Evolutionary conservation across 35 echinoderm and acorn worm species (phyloP), one percentile per base, ranked within the genome.

Genomic region (Heliocidaris tuberculata): DNA sequence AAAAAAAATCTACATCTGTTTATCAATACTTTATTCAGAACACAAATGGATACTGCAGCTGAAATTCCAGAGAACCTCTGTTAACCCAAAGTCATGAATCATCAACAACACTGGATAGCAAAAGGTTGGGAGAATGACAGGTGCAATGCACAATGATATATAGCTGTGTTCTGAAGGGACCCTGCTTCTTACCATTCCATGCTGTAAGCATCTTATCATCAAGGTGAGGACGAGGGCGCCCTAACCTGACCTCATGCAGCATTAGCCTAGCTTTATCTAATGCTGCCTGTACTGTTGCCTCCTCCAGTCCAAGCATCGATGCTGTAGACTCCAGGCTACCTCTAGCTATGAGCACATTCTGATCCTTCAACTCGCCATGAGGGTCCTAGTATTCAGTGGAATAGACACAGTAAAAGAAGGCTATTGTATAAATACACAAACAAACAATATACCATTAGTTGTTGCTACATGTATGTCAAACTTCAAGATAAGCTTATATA

Each of bases 201-300:
- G 96, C 96, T 17, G 98, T 93, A 21, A 99, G 88, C 94, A 99
- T 97, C 85, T 99, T 99, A 95, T 99, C 96, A 96, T 99, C 98
- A 19, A 97, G 93, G 70, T 99, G 98, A 27, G 98, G 98, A 88
- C 93, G 95, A 10, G 98, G 98, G 54, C 98, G 90, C 97, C 95
- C 94, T 91, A 93, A 92, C 65, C 97, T 93, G 16, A 94, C 93
- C 47, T 96, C 91, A 78, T 95, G 96, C 24, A 99, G 94, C 17
- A 96, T 96, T 17, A 48, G 60, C 90, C 96, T 94, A 32, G 95
- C 88, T 59, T 90, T 96, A 8, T 49, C 85, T 15, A 99, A 88
- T 29, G 98, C 94, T 27, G 52, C 86, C 88, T 94, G 17, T 29
- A 95, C 94, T 13, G 32, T 85, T 21, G 94, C 95, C 47, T 90